Evolutionary conservation across 2,797 vertebrate species (phyloP), one percentile per base, ranked within the genome.

Genomic region (Sphenopsis melanotis): DNA sequence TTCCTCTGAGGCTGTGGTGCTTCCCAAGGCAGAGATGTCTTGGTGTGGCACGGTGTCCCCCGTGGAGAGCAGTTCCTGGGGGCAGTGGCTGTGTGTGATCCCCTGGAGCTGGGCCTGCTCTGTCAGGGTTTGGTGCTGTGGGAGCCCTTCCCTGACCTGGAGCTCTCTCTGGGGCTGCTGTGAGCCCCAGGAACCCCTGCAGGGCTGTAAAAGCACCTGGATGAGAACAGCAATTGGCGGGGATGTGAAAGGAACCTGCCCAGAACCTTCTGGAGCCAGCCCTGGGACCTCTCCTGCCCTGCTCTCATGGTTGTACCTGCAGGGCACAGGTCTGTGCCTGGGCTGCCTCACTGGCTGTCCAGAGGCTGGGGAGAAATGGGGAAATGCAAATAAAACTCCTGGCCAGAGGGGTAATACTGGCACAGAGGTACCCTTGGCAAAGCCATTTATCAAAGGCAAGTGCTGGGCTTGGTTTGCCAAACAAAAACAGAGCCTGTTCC

Each of bases 251-350:
- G 42, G 23, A 74, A 4, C 32, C 55, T 53, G 32, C 49, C 11
- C 16, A 21, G 71, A 59, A 46, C 42, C n/a, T 3, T 15, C 64
- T n/a, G 36, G 4, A 18, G 1, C n/a, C 63, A 18, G 34, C 49
- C 22, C 53, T 52, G 55, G 29, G 14, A 34, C 8, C 53, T 21
- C 22, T 82, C 36, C 85, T 47, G 36, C 24, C 9, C 44, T 42
- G 76, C 55, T 61, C 42, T 0, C 36, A 0, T 0, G 46, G 83
- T 47, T 72, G 30, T 1, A 15, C 41, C 61, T 36, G 22, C 36
- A n/a, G 1, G 6, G 59, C 59, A 30, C 50, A 6, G 52, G 1
- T 27, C 50, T 1, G 3, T 12, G 15, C 7, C 1, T n/a, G 59
- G 49, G 37, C 78, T 74, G 57, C 57, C 66, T 22, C 7, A 0